These are phyloP conservation scores for Isotomurus palustris DNA, from an alignment of 2,888 invertebrate genomes.

Conservation along the genomic window DNA sequence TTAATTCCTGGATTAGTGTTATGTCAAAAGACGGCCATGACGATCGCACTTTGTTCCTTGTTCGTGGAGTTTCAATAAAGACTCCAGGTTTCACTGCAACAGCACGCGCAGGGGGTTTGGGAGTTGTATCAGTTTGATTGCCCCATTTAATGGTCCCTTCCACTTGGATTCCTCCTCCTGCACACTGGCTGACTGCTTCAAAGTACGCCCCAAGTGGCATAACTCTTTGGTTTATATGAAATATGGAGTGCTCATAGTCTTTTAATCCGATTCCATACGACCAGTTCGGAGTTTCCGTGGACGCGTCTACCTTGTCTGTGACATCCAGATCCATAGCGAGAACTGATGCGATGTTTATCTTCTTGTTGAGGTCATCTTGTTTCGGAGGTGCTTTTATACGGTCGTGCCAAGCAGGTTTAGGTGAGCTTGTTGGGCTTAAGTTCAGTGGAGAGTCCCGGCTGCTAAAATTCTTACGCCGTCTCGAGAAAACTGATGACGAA, in stretches of 20 bases:
- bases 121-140: too few species aligned
- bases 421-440: too few species aligned
- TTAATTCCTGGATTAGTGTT: background rate
- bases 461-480: too few species aligned
- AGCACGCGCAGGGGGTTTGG: background rate
- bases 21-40: conserved; percentile 12
- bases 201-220: conserved; percentile 19
- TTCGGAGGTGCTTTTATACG: background rate
- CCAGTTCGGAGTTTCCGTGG: conserved; percentile 17
- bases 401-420: background rate
- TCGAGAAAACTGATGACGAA: too few species aligned
- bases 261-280: too few species aligned
- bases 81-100: background rate
- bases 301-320: background rate
- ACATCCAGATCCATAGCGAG: background rate
- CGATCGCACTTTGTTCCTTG: conserved; percentile 13
- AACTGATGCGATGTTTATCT: background rate
- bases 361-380: background rate
- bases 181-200: conserved; percentile 17
- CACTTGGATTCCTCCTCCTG: conserved; percentile 16
- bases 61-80: conserved; percentile 11
- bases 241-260: background rate
- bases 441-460: too few species aligned
- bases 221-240: background rate
- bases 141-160: conserved; percentile 6